Evolutionary conservation across 2,113 vertebrate genomes (phyloP), one percentile per base, ranked within the genome.

Genomic region (Apus apus): DNA sequence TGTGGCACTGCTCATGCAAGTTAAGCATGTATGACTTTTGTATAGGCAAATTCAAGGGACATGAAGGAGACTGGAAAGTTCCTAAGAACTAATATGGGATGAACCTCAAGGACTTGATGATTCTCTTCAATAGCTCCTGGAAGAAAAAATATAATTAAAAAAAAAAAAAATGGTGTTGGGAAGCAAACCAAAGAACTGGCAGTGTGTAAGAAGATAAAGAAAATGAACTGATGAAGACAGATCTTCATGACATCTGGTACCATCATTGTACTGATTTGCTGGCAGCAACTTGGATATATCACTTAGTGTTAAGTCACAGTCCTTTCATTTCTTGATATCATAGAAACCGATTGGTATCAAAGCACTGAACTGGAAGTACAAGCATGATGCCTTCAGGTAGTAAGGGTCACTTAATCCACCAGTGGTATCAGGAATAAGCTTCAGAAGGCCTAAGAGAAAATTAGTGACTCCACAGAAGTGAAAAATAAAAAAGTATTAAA

Each of bases 401-500:
- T 9, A 56, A 18, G 77, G 77, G 65, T 89, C 87, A 84, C 43
- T 74, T 48, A 80, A 14, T 86, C 30, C 60, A 85, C 21, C 77
- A 84, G 10, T 11, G 9, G 4, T 80, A 40, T 30, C 66, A 85
- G 46, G n/a, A 85, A 53, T 56, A 71, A 84, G 12, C 36, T 72
- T 85, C 81, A 79, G 66, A 89, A 85, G 29, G 21, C 29, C 25
- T 2, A 61, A 25, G 21, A 61, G 26, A 30, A 76, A 91, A 95
- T 85, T 45, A 68, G 62, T 61, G 27, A 53, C 19, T 64, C 18
- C n/a, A 82, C 3, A 75, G 65, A 72, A 79, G 11, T 61, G 62
- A 82, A 91, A 93, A 95, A 72, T n/a, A 56, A 81, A 65, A 26
- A 68, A 22, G 16, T 45, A 30, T 75, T 91, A 95, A 82, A 91